Evolutionary conservation across 2,797 vertebrate species (phyloP), one percentile per base, ranked within the genome.

Genomic region (Neopelma chrysocephalum): DNA sequence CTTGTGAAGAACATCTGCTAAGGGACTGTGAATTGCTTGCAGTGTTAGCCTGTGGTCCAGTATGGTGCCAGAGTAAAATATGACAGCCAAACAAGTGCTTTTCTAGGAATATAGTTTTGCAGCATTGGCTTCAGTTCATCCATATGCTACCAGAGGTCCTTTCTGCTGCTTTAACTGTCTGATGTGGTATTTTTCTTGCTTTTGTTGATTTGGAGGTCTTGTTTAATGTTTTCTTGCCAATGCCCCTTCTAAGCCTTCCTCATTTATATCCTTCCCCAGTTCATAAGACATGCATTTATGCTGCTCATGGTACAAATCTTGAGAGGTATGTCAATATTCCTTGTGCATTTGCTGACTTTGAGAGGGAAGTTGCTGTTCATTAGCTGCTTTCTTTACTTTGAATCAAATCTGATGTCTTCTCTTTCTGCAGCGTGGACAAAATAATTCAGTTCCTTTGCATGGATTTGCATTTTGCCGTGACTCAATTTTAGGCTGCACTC

Each of bases 401-500:
- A 90, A 86, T 87, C 53, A 93, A 71, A 80, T 68, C 64, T 66
- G 61, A 60, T 60, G 68, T 42, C 29, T 87, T 17, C 29, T 85
- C 53, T 91, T 94, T 94, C 72, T 93, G 94, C 87, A 86, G 65
- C 8, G 6, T 43, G 57, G 61, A 70, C 95, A 94, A 93, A 95
- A 94, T 43, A 87, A 78, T 88, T 81, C 72, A 69, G 61, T 57
- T 93, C 23, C 19, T 89, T 89, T 36, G n/a, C 0, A 12, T 19
- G 50, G 61, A 88, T 94, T 91, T 94, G 90, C 85, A 88, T 95
- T 93, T 94, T 82, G 76, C 87, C 88, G 82, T 54, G 38, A 78
- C 69, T 91, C 54, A 75, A 3, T 83, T 95, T 94, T 43, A 75
- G 61, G 34, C 47, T 91, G 57, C 42, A 6, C 27, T 83, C 38